A percentile compares a stretch with the other conserved stretches of the same genome.
Conservation (phyloP, 2,113 vertebrate species). For the Hippoglossus stenolepis region DNA sequence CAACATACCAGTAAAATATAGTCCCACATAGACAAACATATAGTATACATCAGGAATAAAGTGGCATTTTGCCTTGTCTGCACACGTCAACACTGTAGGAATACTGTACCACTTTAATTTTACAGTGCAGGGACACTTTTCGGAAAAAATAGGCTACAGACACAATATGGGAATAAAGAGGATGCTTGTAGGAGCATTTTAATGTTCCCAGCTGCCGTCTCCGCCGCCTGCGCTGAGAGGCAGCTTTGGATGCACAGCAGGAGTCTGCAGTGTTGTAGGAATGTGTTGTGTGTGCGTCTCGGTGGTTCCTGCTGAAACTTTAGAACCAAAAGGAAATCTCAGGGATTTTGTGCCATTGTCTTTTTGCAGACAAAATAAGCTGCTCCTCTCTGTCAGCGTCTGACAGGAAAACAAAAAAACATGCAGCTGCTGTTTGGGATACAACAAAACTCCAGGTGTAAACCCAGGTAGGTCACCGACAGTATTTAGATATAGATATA, state of each 20-base stretch:
- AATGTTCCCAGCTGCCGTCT: conserved; percentile 69
- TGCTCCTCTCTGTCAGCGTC: conserved; percentile 7
- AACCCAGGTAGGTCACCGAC: too few relatives aligned
- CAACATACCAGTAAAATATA: not conserved
- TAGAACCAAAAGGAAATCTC: conserved; percentile 50
- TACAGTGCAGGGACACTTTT: conserved; percentile 29
- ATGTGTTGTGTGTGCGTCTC: conserved; percentile 45
- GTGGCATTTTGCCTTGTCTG: not conserved
- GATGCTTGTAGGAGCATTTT: conserved; percentile 53
- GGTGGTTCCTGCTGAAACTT: conserved; percentile 56
- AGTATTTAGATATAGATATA: not conserved
- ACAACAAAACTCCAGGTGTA: not conserved
- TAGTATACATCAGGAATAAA: not conserved
- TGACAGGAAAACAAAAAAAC: not conserved
- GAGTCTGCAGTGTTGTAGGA: conserved; percentile 49
- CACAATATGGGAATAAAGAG: conserved; percentile 60
- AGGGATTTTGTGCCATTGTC: conserved; percentile 33
- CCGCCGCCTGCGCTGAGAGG: conserved; percentile 60
- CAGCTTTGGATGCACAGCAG: conserved; percentile 62
- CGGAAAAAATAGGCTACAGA: conserved; percentile 44
- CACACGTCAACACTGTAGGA: conserved; percentile 12
- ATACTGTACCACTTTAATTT: conserved; percentile 10
- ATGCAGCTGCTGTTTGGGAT: not conserved
- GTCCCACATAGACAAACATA: not conserved
- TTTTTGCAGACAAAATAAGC: conserved; percentile 31